Evolutionary conservation across 2,797 vertebrate genomes (phyloP).

Genomic region (Hippocampus kuda): DNA sequence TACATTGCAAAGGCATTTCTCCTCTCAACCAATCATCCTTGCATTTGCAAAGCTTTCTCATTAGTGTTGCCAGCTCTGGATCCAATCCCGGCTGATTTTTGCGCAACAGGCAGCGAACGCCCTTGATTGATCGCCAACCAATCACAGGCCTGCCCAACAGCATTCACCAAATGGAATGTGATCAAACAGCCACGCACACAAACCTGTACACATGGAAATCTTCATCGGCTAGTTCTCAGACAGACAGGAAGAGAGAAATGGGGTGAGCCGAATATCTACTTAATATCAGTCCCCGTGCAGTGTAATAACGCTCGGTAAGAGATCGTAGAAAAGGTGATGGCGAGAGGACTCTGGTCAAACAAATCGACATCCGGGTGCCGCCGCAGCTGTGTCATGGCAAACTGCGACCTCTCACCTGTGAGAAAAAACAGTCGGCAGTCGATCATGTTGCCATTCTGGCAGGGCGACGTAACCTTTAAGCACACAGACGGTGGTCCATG

Average conservation of each 20-base stretch:
- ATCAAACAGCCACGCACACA: constrained; percentile 9
- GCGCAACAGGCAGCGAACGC: not conserved
- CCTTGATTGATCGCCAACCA: not conserved
- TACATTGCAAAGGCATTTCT: not conserved
- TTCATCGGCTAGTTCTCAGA: constrained; percentile 28
- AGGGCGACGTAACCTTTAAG: constrained; percentile 16
- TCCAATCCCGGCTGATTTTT: not conserved
- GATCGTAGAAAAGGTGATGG: not conserved
- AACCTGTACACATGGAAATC: constrained; percentile 15
- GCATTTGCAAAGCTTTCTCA: not conserved
- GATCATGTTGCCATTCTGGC: constrained; percentile 33
- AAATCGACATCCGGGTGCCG: not conserved
- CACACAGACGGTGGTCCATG: constrained; percentile 24
- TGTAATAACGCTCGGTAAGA: not conserved
- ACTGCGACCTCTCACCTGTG: constrained; percentile 5
- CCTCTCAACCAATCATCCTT: not conserved
- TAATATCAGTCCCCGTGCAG: constrained; percentile 1
- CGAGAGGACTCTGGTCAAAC: not conserved
- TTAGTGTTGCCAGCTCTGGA: too few relatives aligned
- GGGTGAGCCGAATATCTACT: constrained; percentile 44
- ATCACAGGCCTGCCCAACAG: not conserved
- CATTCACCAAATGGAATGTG: not conserved
- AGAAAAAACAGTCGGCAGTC: not conserved
- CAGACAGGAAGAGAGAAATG: constrained; percentile 36
- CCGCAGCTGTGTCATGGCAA: not conserved